Evolutionary conservation across 1,140 invertebrate genomes (phyloP).

Genomic region (Drosophila sp.): DNA sequence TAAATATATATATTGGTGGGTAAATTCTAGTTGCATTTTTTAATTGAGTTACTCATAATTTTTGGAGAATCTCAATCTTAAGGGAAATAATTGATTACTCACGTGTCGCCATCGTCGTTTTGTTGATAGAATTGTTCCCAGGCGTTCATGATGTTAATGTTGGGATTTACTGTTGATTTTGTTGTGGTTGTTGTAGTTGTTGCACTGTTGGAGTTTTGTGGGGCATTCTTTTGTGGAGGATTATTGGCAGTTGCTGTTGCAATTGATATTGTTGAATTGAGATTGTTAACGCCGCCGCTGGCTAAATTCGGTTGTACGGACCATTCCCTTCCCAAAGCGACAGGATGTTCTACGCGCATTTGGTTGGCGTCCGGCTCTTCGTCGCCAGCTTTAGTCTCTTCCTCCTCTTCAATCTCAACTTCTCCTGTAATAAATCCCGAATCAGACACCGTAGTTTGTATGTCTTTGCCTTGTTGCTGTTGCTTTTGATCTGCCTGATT

Average conservation of each 20-base stretch:
- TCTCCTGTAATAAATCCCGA: constrained; percentile 73
- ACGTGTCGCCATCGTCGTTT: constrained; percentile 91
- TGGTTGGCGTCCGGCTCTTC: constrained; percentile 37
- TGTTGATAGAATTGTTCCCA: constrained; percentile 88
- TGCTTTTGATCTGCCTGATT: constrained; percentile 4
- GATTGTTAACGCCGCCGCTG: constrained; percentile 62
- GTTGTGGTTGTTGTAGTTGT: constrained; percentile 32
- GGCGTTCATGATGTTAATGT: constrained; percentile 70
- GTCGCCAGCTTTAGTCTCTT: constrained; percentile 26
- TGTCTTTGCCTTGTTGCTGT: constrained; percentile 10
- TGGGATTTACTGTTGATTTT: constrained; percentile 24
- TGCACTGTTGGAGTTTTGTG: constrained; percentile 21
- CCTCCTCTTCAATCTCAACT: constrained; percentile 12
- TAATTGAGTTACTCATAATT: too few relatives aligned
- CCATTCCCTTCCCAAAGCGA: constrained; percentile 69
- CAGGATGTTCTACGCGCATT: constrained; percentile 68
- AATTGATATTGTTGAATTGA: constrained; percentile 41
- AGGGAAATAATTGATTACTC: constrained; percentile 85
- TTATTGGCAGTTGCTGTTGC: constrained; percentile 15
- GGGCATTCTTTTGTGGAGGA: constrained; percentile 25
- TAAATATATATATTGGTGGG: not conserved
- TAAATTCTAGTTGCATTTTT: constrained; percentile 17
- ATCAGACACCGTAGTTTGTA: constrained; percentile 54
- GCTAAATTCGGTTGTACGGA: constrained; percentile 60
- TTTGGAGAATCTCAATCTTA: not conserved